A percentile compares a stretch with the other conserved stretches of the same genome.
These are phyloP conservation scores for Numenius arquata DNA, from an alignment of 2,113 vertebrate species.

Conservation along the genomic window DNA sequence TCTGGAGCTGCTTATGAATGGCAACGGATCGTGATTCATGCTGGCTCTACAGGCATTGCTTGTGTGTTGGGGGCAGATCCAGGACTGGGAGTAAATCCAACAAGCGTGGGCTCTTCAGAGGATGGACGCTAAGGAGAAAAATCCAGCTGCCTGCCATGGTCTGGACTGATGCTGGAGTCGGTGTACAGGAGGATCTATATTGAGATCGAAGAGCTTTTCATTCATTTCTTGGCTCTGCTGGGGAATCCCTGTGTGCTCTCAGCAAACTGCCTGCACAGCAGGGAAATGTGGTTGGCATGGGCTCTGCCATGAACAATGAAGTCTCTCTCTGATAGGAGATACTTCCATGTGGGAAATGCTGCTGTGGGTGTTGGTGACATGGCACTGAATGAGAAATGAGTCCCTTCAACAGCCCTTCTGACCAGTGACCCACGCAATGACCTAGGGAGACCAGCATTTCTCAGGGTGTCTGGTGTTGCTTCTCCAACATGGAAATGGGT, in stretches of 20 bases:
- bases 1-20: neutral
- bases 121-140: neutral
- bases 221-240: constrained; percentile 15
- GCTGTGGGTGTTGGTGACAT: neutral
- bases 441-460: neutral
- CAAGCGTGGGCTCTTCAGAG: neutral
- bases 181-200: neutral
- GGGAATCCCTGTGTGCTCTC: neutral
- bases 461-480: neutral
- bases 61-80: neutral
- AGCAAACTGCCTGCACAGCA: neutral
- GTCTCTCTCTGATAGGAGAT: neutral
- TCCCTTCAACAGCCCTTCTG: neutral
- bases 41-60: neutral
- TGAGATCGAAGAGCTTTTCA: neutral
- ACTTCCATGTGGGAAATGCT: neutral
- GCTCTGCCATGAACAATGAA: neutral
- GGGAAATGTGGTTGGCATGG: neutral
- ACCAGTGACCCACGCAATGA: neutral
- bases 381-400: neutral
- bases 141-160: neutral
- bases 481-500: neutral
- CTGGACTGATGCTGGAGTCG: neutral
- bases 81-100: neutral
- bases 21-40: neutral